Base-by-base conservation (phyloP, 2,888 invertebrate species). In the Serripes groenlandicus region DNA sequence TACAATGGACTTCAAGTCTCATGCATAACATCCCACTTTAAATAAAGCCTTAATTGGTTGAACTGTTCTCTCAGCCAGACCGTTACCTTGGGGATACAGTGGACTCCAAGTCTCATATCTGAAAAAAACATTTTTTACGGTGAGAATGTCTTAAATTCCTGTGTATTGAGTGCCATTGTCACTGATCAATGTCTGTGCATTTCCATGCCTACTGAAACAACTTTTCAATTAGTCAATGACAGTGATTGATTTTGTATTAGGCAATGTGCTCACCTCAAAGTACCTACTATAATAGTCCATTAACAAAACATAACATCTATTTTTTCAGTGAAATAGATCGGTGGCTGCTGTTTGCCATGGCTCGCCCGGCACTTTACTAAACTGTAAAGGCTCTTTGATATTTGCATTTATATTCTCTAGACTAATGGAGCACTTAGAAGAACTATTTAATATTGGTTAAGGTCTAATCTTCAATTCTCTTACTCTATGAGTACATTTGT, bases 51-150 rank as follows among this genome's bases (percentile, higher is more conserved):
- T 89, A 1, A 85, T 74, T 1, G 75, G 87, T 69, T 87, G 81
- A 1, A 90, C 87, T 18, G 81, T 74, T 37, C 42, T 72, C 34
- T 83, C 90, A 21, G 86, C 87, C 3, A 88, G 78, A 11, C 86
- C 81, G 56, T 88, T 90, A 15, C 78, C 74, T 62, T 89, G 76
- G 23, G 83, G 81, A 60, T 85, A 84, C 11, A 34, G 26, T 9
- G 81, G 84, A 32, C 76, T 78, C 23, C 78, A 84, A 21, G 88
- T 88, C 3, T 73, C 54, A 60, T 86, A 86, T 30, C 68, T 23
- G 73, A 89, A 84, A 60, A 78, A 75, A 78, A 78, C 86, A 15
- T 80, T 62, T 28, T 73, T 42, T n/a, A n/a, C n/a, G n/a, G 34
- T 26, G 80, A 37, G 78, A 87, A 88, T 3, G 81, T 37, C 11